Base-by-base conservation (phyloP, 2,797 vertebrate species). In the Zonotrichia albicollis region DNA sequence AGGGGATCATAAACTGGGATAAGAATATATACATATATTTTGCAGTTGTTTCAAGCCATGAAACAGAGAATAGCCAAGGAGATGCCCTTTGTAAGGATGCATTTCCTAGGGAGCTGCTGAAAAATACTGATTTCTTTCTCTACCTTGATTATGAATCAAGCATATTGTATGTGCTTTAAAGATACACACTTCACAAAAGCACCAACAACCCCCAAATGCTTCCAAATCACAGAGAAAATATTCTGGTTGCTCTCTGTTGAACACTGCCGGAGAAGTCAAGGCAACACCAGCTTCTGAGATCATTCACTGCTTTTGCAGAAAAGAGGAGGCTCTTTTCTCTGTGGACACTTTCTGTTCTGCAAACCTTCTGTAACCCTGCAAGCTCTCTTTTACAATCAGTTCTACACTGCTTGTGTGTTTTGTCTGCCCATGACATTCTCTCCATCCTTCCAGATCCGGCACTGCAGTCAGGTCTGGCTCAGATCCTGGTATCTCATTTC, bases 71-170 rank as follows among this genome's bases (percentile, higher is more conserved):
- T 8, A 85, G 34, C 17, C 12, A n/a, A 43, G 25, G 51, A 70
- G 80, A 40, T 3, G 1, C 1, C 7, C 21, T 76, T 64, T 51
- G 23, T 53, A 87, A 53, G 48, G 46, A 86, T 19, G 29, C 4
- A 11, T 43, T 79, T 82, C 42, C 34, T 30, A 30, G 19, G 48
- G 27, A 57, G n/a, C 13, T 27, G 17, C 38, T 79, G 40, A 54
- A 94, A 91, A 93, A 58, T 10, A 65, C 76, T 58, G 7, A 30
- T 79, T 67, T 50, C 13, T 65, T 66, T 66, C 22, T 70, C 70
- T 77, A 21, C 16, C 7, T 43, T 46, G 18, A 55, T 38, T 73
- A 29, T 57, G 50, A 72, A 51, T 64, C 74, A 81, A 42, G 29
- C 36, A 42, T 32, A 42, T 3, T 34, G 8, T 14, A 10, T 53